Conservation (phyloP, 1,140 invertebrate species). For the Eriosoma lanigerum region DNA sequence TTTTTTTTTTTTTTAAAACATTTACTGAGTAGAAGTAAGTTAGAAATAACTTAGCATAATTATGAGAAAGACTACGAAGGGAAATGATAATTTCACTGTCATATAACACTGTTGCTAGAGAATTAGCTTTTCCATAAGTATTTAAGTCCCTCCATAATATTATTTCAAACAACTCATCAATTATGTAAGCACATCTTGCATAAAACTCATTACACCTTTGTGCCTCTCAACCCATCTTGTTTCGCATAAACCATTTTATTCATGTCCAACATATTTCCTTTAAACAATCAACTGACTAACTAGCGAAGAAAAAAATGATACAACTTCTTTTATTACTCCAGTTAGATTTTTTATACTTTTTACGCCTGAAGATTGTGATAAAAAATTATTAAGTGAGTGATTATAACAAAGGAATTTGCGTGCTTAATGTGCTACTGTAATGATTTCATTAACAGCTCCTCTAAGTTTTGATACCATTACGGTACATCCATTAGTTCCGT, state of each 20-base stretch:
- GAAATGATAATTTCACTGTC: background rate
- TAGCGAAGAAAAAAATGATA: background rate
- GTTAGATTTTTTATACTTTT: background rate
- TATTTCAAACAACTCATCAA: conserved; percentile 17
- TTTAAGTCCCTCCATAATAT: background rate
- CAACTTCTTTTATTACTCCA: background rate
- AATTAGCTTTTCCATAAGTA: conserved; percentile 3
- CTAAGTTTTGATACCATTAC: background rate
- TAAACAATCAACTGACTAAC: background rate
- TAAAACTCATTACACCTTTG: conserved; percentile 6
- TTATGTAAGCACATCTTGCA: conserved; percentile 3
- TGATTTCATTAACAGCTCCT: background rate
- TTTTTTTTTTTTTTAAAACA: conserved; percentile 11
- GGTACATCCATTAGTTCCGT: background rate
- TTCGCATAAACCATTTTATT: conserved; percentile 17
- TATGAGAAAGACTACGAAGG: background rate
- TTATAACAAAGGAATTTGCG: conserved; percentile 18
- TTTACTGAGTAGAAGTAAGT: background rate
- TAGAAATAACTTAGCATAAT: background rate
- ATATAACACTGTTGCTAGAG: background rate
- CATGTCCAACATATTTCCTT: conserved; percentile 11
- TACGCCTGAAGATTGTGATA: background rate
- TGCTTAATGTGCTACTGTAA: background rate
- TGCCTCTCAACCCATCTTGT: background rate
- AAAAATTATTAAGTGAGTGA: conserved; percentile 19